Evolutionary conservation across 2,113 vertebrate species (phyloP).

Genomic region (Rhinichthys klamathensis): DNA sequence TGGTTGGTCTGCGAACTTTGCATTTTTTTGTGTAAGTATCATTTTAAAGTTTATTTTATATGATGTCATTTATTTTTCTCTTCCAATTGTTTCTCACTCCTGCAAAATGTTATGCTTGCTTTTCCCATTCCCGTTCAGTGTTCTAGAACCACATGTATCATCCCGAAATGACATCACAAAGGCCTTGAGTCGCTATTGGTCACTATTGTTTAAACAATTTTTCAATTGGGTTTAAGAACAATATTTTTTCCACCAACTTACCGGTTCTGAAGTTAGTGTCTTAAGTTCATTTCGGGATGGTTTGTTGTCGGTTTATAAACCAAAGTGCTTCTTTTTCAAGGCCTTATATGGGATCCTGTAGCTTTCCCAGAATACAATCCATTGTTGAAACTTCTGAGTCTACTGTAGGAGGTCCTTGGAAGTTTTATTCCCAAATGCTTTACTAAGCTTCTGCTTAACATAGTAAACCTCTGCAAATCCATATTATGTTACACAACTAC

Average conservation of each 20-base stretch:
- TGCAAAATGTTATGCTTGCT: slow-evolving; percentile 1
- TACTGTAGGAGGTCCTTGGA: background rate
- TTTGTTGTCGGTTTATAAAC: background rate
- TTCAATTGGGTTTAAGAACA: background rate
- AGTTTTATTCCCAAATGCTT: background rate
- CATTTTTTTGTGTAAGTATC: slow-evolving; percentile 74
- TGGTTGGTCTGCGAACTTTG: slow-evolving; percentile 74
- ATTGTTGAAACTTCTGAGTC: background rate
- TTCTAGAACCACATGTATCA: slow-evolving; percentile 10
- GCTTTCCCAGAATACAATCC: slow-evolving; percentile 64
- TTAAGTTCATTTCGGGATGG: slow-evolving; percentile 24
- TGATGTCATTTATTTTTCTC: slow-evolving; percentile 35
- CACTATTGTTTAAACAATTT: background rate
- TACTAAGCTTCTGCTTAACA: slow-evolving; percentile 41
- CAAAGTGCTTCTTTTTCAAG: background rate
- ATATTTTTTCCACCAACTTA: background rate
- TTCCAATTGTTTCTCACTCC: slow-evolving; percentile 17
- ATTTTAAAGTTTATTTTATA: slow-evolving; percentile 37
- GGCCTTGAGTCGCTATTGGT: background rate
- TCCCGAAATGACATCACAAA: background rate
- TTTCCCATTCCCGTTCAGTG: background rate
- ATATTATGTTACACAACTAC: slow-evolving; percentile 59
- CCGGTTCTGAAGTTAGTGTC: background rate
- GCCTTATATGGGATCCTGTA: slow-evolving; percentile 13
- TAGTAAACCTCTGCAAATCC: slow-evolving; percentile 19